Evolutionary conservation across 2,797 vertebrate species (phyloP).

Genomic region (Spinus pinus): DNA sequence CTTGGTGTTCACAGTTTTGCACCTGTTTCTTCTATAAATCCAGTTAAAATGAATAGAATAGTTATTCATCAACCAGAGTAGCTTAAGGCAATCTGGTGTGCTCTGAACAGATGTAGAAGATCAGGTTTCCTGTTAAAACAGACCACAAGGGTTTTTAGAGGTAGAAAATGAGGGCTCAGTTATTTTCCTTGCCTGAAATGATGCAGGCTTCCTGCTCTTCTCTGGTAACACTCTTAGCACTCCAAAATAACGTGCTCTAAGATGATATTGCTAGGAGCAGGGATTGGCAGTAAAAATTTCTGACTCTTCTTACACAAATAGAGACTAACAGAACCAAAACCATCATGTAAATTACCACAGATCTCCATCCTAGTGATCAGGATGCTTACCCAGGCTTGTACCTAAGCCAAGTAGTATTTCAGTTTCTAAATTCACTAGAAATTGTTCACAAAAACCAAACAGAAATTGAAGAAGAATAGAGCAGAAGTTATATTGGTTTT

Average conservation of each 20-base stretch:
- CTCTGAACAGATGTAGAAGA: conserved; percentile 20
- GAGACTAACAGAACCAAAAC: neutral
- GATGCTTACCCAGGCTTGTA: neutral
- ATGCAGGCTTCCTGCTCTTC: neutral
- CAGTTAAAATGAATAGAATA: neutral
- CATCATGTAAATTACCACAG: neutral
- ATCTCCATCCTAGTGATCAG: neutral
- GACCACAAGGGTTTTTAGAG: neutral
- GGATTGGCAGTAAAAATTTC: neutral
- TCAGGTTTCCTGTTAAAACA: conserved; percentile 22
- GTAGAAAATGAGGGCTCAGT: neutral
- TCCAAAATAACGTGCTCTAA: neutral
- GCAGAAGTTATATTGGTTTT: neutral
- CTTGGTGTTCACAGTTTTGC: neutral
- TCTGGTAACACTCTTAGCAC: neutral
- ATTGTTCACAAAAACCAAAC: neutral
- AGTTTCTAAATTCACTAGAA: neutral
- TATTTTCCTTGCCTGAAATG: neutral
- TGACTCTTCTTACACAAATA: neutral
- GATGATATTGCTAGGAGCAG: neutral
- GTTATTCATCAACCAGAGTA: neutral
- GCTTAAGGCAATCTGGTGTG: neutral
- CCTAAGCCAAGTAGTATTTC: neutral
- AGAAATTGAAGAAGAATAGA: neutral
- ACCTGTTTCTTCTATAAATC: conserved; percentile 4